These are phyloP conservation scores for Mastomys natalensis DNA, from an alignment of 2,113 vertebrate species.

Conservation along the genomic window DNA sequence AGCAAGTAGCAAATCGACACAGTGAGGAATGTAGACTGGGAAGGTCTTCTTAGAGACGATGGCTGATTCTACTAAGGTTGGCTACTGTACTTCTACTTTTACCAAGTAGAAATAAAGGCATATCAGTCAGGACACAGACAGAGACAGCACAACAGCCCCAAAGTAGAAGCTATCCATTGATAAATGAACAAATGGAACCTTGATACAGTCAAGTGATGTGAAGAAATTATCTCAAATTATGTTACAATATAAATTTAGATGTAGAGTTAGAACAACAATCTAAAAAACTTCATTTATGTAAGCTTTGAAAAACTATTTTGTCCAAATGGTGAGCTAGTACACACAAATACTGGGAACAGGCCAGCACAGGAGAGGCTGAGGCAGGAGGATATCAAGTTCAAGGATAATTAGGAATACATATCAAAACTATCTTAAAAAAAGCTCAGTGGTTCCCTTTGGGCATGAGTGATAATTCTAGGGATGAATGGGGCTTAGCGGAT, in stretches of 20 bases:
- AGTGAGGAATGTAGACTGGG: not conserved
- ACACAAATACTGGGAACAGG: not conserved
- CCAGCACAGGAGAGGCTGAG: not conserved
- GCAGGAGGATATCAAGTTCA: not conserved
- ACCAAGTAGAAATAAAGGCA: slow-evolving; percentile 16
- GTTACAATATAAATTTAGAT: not conserved
- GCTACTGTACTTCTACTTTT: slow-evolving; percentile 19
- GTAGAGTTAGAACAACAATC: not conserved
- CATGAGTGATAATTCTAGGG: not conserved
- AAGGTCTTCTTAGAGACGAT: not conserved
- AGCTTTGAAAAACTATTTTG: slow-evolving; percentile 43
- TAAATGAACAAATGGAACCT: not conserved
- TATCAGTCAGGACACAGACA: not conserved
- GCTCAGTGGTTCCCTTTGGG: not conserved
- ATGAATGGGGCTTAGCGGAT: not conserved
- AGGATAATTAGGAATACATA: not conserved
- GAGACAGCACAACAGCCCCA: not conserved
- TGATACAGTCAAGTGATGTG: not conserved
- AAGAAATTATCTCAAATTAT: slow-evolving; percentile 24
- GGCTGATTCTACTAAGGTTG: not conserved
- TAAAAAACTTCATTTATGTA: not conserved
- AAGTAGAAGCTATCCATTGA: not conserved
- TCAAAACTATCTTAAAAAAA: not conserved
- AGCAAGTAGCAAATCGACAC: not conserved
- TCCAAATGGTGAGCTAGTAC: not conserved